These are phyloP conservation scores for Drosophila tsacasi DNA, from an alignment of 1,140 invertebrate genomes.

Conservation along the genomic window DNA sequence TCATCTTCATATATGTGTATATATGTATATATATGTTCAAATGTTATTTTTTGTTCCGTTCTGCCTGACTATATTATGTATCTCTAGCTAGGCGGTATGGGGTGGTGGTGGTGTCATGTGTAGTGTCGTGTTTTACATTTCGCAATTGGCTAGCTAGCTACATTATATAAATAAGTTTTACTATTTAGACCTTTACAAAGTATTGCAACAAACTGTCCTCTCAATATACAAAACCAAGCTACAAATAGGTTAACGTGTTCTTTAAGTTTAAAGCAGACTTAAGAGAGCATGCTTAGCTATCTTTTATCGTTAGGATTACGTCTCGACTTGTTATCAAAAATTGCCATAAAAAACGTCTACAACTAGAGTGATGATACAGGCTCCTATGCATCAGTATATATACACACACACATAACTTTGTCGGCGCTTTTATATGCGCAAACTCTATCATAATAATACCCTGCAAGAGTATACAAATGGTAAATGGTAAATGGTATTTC, in stretches of 20 bases:
- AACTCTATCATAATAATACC: slow-evolving; percentile 26
- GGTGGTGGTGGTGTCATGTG: slow-evolving; percentile 1
- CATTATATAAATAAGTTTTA: slow-evolving; percentile 68
- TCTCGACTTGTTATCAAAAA: slow-evolving; percentile 64
- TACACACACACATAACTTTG: slow-evolving; percentile 6
- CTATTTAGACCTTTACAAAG: slow-evolving; percentile 76
- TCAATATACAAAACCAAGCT: slow-evolving; percentile 72
- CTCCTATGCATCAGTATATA: slow-evolving; percentile 20
- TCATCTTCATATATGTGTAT: slow-evolving; percentile 35
- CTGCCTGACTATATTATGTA: slow-evolving; percentile 11
- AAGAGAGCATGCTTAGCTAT: slow-evolving; percentile 57
- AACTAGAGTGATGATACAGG: slow-evolving; percentile 53
- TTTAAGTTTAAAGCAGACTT: slow-evolving; percentile 76
- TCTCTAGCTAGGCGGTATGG: slow-evolving; percentile 20
- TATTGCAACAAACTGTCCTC: slow-evolving; percentile 70
- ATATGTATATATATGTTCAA: slow-evolving; percentile 1
- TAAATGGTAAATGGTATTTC: slow-evolving; percentile 41
- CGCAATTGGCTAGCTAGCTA: slow-evolving; percentile 78
- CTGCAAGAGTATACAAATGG: not conserved
- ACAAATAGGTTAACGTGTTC: slow-evolving; percentile 71
- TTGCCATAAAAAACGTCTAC: slow-evolving; percentile 69
- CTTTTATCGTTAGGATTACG: slow-evolving; percentile 68
- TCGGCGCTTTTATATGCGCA: slow-evolving; percentile 1
- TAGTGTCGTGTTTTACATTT: slow-evolving; percentile 27
- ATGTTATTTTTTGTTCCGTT: slow-evolving; percentile 25